phyloP scores from a whole-genome alignment of 2,888 invertebrate genomes.

The Dolichopus griseipennis region DNA sequence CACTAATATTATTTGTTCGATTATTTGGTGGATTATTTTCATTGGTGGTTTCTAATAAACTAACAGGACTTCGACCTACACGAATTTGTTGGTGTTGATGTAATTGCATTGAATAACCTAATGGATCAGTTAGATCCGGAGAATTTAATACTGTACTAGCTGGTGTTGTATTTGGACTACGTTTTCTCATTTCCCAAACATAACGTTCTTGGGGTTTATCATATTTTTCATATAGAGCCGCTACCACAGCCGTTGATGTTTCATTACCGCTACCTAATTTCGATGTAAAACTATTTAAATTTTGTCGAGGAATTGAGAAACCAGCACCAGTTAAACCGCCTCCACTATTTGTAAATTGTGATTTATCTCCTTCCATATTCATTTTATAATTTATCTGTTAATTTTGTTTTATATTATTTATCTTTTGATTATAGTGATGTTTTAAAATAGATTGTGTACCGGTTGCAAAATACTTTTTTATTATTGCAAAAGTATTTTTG shows the following conservation, averaged over 20 bases:
- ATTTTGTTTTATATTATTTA: neutral
- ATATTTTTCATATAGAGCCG: conserved; percentile 18
- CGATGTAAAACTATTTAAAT: neutral
- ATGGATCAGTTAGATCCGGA: conserved; percentile 38
- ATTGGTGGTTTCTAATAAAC: conserved; percentile 18
- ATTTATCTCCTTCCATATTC: neutral
- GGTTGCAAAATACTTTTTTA: neutral
- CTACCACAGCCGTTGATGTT: neutral
- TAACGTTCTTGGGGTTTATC: conserved; percentile 36
- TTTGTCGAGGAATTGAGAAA: neutral
- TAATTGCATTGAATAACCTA: conserved; percentile 34
- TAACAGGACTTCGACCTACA: conserved; percentile 40
- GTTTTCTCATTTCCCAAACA: conserved; percentile 42
- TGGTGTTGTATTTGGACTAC: conserved; percentile 41
- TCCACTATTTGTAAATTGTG: neutral
- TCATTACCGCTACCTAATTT: neutral
- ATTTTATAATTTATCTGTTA: neutral
- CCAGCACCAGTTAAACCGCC: conserved; percentile 2
- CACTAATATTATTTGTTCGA: conserved; percentile 4
- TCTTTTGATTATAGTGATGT: neutral
- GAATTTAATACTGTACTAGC: conserved; percentile 42
- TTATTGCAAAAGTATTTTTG: neutral
- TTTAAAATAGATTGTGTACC: neutral
- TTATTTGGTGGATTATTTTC: neutral
- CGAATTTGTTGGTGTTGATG: conserved; percentile 36